A percentile compares a stretch with the other conserved stretches of the same genome.
Evolutionary conservation across 2,888 invertebrate species (phyloP).

Genomic region (Pristionchus maxplancki): DNA sequence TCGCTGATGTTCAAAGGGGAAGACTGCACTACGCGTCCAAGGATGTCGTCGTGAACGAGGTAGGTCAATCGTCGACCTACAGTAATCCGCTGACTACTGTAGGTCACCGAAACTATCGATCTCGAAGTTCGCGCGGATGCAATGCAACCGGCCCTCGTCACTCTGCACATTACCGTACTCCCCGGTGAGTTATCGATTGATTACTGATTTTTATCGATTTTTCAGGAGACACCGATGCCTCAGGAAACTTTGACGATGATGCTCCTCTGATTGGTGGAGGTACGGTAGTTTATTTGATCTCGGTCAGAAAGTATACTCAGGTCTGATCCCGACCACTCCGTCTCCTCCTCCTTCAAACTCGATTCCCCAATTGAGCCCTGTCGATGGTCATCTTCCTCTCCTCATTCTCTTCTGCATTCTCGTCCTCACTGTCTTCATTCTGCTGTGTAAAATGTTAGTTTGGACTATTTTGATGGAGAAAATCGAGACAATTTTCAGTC

Average conservation of each 20-base stretch:
- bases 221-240: slow-evolving; percentile 44
- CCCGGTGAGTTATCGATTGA: slow-evolving; percentile 55
- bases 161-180: slow-evolving; percentile 67
- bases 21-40: slow-evolving; percentile 39
- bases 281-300: not conserved
- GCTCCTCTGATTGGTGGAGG: slow-evolving; percentile 47
- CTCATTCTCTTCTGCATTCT: slow-evolving; percentile 48
- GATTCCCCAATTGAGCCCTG: slow-evolving; percentile 3
- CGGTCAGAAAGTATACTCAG: not conserved
- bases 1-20: slow-evolving; percentile 56
- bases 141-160: slow-evolving; percentile 74
- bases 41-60: slow-evolving; percentile 51
- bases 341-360: not conserved
- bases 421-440: slow-evolving; percentile 27
- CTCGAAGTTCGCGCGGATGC: slow-evolving; percentile 74
- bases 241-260: slow-evolving; percentile 37
- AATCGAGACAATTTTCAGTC: not conserved
- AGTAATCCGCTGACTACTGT: not conserved
- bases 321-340: slow-evolving; percentile 21
- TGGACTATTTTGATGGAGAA: no score
- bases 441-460: slow-evolving; percentile 37
- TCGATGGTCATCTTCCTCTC: slow-evolving; percentile 11
- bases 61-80: no score
- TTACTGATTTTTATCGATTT: not conserved
- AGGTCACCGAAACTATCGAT: slow-evolving; percentile 66